phyloP scores from a whole-genome alignment of 2,888 invertebrate genomes.

The Mamestra brassicae region DNA sequence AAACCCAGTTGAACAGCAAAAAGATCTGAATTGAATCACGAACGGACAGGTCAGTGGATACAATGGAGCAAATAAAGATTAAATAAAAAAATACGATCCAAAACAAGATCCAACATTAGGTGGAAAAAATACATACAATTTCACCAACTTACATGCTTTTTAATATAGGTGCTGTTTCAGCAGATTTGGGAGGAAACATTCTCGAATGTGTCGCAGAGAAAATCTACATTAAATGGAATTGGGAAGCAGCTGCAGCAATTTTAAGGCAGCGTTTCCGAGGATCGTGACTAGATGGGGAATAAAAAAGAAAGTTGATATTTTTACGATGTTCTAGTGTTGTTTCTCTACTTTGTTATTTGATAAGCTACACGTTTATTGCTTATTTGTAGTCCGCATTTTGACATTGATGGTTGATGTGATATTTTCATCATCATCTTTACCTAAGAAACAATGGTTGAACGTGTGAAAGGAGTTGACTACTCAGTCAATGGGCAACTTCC shows the following conservation, averaged over 20 bases:
- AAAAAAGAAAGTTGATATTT: conserved; percentile 30
- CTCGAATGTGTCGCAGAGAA: conserved; percentile 12
- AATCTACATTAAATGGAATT: conserved; percentile 23
- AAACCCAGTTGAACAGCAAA: conserved; percentile 66
- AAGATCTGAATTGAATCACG: conserved; percentile 71
- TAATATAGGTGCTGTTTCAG: conserved; percentile 5
- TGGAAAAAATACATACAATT: conserved; percentile 1
- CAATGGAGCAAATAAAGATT: conserved; percentile 69
- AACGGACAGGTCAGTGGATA: conserved; percentile 65
- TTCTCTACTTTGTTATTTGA: conserved; percentile 1
- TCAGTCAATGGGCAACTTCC: not conserved
- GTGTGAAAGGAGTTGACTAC: not conserved
- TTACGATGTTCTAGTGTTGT: conserved; percentile 7
- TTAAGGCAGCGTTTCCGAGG: conserved; percentile 5
- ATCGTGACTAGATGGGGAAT: conserved; percentile 34
- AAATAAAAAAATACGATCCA: conserved; percentile 65
- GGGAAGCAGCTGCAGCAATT: conserved; percentile 20
- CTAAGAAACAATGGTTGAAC: not conserved
- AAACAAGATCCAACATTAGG: conserved; percentile 52
- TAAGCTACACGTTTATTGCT: conserved; percentile 13
- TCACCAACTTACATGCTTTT: not conserved
- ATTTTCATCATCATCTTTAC: not conserved
- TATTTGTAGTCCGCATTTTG: not conserved
- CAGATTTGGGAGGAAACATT: conserved; percentile 16
- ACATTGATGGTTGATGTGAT: not conserved